Base-by-base conservation (phyloP, 1,140 invertebrate genomes). In the Drosophila nannoptera region DNA sequence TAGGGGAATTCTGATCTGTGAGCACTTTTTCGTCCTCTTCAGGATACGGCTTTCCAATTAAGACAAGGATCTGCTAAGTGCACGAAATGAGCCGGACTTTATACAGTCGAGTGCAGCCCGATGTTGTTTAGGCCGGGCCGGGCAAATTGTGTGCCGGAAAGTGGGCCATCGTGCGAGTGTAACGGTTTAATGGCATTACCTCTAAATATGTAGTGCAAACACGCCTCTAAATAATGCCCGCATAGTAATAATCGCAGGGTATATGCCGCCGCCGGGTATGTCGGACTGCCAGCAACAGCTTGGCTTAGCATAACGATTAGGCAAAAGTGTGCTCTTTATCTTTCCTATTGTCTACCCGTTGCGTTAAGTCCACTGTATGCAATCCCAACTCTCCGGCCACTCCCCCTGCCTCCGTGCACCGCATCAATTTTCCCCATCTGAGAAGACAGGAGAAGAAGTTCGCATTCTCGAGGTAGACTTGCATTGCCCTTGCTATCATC, bases 181-280 rank as follows among this genome's bases (percentile, higher is more conserved):
- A 70, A 73, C 58, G 46, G 69, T 83, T 84, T 76, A 80, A 80
- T 80, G 52, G 73, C 60, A 84, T 83, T 84, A 80, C 67, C 59
- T 65, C 73, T 54, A 80, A 80, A 84, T 80, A 71, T 73, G 76
- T 71, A 68, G 48, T 69, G 33, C 54, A 58, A 75, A 55, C 69
- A 68, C 40, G 61, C 46, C 33, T 43, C 72, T 64, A 53, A 84
- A 69, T 75, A 71, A 74, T 65, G 38, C 32, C 36, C 22, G 40
- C 46, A 22, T 49, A 9, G 11, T 8, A 33, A 9, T 14, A 53
- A 5, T n/a, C 43, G 55, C 55, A 71, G 63, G 43, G 69, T 67
- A 55, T 53, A 3, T 4, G n/a, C 4, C 6, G 40, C 5, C 12
- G 5, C 0, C 12, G 6, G 40, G 40, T 14, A 22, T 22, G 3